Percentiles rank a stretch among this genome's conserved stretches.
phyloP scores from a whole-genome alignment of 1,140 invertebrate genomes.

The Caerostris darwini region DNA sequence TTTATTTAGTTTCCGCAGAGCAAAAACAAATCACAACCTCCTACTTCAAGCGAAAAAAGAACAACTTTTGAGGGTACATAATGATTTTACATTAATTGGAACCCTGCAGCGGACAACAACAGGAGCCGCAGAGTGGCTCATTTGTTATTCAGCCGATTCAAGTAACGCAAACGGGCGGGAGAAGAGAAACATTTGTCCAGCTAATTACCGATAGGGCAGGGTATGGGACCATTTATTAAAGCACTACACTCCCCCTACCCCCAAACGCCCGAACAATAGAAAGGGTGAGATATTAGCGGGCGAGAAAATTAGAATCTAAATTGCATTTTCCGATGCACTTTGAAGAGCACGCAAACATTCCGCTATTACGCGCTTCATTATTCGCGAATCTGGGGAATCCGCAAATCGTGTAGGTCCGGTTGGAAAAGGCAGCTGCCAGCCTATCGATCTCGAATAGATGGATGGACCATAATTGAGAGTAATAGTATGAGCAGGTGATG shows the following conservation, averaged over 20 bases:
- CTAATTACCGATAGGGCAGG: slow-evolving; percentile 37
- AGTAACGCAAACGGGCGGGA: slow-evolving; percentile 33
- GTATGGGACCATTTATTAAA: slow-evolving; percentile 43
- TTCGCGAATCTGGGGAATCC: slow-evolving; percentile 36
- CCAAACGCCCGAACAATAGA: slow-evolving; percentile 20
- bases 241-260: background rate
- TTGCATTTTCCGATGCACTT: slow-evolving; percentile 66
- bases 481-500: slow-evolving; percentile 73
- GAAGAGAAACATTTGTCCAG: slow-evolving; percentile 33
- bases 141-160: slow-evolving; percentile 36
- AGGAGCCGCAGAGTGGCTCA: background rate
- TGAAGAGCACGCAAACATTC: slow-evolving; percentile 66
- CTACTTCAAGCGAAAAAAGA: background rate
- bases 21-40: background rate
- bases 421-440: slow-evolving; percentile 69
- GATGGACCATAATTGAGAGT: slow-evolving; percentile 77
- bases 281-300: slow-evolving; percentile 64
- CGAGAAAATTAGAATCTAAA: slow-evolving; percentile 73
- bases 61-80: background rate
- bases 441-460: slow-evolving; percentile 76
- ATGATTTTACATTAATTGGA: slow-evolving; percentile 27
- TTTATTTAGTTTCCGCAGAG: background rate
- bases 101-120: background rate
- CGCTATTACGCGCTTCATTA: slow-evolving; percentile 31
- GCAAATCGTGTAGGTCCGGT: slow-evolving; percentile 58